Base-by-base conservation (phyloP, 2,113 vertebrate genomes). In the Carassius auratus region DNA sequence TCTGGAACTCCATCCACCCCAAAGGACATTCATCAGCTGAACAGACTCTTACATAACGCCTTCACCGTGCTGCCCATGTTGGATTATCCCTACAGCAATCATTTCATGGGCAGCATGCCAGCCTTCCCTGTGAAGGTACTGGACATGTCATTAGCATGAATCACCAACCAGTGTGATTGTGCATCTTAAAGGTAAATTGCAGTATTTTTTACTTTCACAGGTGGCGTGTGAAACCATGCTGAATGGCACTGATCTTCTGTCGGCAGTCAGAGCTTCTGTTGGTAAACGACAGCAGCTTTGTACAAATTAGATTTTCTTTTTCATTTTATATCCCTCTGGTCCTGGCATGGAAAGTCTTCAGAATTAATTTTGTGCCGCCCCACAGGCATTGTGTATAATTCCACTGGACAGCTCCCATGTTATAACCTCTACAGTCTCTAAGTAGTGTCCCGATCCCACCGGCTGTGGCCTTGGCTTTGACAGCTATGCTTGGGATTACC, bases 401-500 rank as follows among this genome's bases (percentile, higher is more conserved):
- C 96, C 0, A 96, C 95, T 0, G 97, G 89, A 21, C 0, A 0
- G 38, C 78, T 83, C 85, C 3, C 9, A 5, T 99, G 97, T 48
- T 97, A 94, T 0, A 93, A 97, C 89, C 90, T 96, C 42, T 97
- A 97, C 88, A 89, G 1, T 38, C 91, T 96, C 78, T 99, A 95
- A 88, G 90, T 87, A 95, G 85, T 99, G 98, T 55, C 95, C 97
- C 0, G 98, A 99, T 89, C 97, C 97, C 61, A 99, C 98, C 0
- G 97, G 97, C 86, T 99, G 98, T 0, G 97, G 97, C 73, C 85
- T 73, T 0, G 97, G 97, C 36, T 76, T 86, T 0, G 17, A 96
- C 0, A 96, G 97, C 1, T 62, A 93, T 87, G 97, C 97, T n/a
- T 99, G 98, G 98, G 98, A 99, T 92, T 99, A 97, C 86, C 97